Evolutionary conservation across 2,797 vertebrate genomes (phyloP).

Genomic region (Periparus ater): DNA sequence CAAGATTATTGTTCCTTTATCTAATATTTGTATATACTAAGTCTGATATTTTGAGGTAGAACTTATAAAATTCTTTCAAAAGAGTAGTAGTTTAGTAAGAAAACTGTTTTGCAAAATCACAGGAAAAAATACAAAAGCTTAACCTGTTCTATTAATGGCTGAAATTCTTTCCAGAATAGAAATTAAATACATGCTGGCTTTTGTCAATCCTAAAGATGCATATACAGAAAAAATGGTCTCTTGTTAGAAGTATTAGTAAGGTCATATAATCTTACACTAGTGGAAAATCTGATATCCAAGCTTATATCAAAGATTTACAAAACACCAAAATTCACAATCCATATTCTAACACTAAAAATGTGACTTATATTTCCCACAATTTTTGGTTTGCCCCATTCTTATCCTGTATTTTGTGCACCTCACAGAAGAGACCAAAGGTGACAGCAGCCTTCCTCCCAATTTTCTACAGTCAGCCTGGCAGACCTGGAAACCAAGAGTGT

Average conservation of each 20-base stretch:
- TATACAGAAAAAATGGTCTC: background rate
- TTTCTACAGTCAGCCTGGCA: background rate
- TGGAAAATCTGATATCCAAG: background rate
- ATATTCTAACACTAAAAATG: background rate
- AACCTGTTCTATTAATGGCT: background rate
- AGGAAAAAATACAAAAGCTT: background rate
- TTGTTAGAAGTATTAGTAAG: background rate
- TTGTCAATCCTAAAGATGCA: background rate
- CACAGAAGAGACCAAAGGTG: background rate
- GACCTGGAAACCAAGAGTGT: background rate
- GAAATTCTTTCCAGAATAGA: slow-evolving; percentile 12
- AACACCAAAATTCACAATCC: background rate
- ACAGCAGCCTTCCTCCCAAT: background rate
- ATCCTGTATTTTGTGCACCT: background rate
- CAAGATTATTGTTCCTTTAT: background rate
- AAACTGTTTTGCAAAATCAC: slow-evolving; percentile 10
- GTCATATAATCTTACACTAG: background rate
- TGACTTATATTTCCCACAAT: background rate
- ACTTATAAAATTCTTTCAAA: background rate
- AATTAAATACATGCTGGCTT: background rate
- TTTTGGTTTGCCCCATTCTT: background rate
- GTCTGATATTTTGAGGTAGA: background rate
- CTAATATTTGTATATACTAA: background rate
- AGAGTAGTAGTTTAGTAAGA: background rate
- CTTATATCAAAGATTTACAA: background rate